Base-by-base conservation (phyloP, 2,797 vertebrate genomes). In the Falco novaeseelandiae region DNA sequence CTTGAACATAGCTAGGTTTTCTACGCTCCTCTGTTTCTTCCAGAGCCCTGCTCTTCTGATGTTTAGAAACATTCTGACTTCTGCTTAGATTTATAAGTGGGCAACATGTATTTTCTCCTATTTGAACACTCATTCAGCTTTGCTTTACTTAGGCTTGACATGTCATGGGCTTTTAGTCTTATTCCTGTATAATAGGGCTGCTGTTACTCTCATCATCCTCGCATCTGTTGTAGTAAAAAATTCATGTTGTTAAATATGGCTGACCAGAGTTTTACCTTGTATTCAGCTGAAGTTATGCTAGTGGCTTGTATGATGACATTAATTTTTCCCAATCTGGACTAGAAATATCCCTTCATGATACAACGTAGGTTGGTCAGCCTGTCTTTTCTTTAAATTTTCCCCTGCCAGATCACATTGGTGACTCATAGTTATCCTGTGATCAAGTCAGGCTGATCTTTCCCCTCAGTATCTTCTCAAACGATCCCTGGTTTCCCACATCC, bases 401-500 rank as follows among this genome's bases (percentile, higher is more conserved):
- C 49, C 46, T 71, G 67, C 40, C 74, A 71, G 82, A 89, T 96
- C 91, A 81, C 65, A 18, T 3, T 85, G 84, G 46, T 96, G 96
- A 96, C 76, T 96, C 96, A 96, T 19, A 83, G 91, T 86, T 93
- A 74, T 46, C 96, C 79, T 93, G 76, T 97, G 96, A 96, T 96
- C 89, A 78, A 77, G 57, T 85, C 76, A 91, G 87, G 59, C 95
- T 85, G 89, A 95, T 96, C 74, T 92, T 96, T 46, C 81, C 87
- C 55, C 83, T 80, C 57, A 40, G 78, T 91, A 38, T 89, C 38
- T 30, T 94, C 89, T 83, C 9, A 58, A 93, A 74, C 0, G 14
- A 91, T 95, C 85, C 91, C 91, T 95, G 89, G 94, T 91, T 96
- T 91, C 93, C 96, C 96, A 96, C 96, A 96, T 97, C 96, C 96